Evolutionary conservation across 2,797 vertebrate species (phyloP).

Genomic region (Gymnothorax reevesii): DNA sequence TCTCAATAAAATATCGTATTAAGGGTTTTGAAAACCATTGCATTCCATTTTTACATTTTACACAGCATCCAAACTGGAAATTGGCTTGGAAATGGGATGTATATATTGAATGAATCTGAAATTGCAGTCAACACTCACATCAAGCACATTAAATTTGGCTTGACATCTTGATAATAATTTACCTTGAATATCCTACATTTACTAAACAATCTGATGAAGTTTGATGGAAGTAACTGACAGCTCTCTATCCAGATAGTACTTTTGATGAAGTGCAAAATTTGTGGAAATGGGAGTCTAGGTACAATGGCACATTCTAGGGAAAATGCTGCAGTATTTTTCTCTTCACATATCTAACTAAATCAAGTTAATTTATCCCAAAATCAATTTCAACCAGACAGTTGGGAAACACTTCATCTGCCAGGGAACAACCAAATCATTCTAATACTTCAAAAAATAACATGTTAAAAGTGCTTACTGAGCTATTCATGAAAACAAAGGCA

Average conservation of each 20-base stretch:
- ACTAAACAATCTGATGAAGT: neutral
- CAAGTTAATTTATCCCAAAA: constrained; percentile 38
- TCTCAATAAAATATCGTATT: too few species aligned
- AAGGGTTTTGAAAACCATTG: too few species aligned
- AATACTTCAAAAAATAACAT: constrained; percentile 13
- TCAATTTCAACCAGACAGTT: constrained; percentile 41
- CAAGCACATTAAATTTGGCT: neutral
- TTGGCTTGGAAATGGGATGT: neutral
- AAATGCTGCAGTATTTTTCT: constrained; percentile 31
- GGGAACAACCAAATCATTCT: neutral
- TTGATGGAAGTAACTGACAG: neutral
- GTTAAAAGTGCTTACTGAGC: constrained; percentile 26
- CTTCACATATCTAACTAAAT: constrained; percentile 37
- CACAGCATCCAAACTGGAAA: too few species aligned
- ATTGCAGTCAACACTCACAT: neutral
- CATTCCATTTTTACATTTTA: too few species aligned
- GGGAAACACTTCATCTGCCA: constrained; percentile 40
- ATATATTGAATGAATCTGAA: neutral
- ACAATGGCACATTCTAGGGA: constrained; percentile 18
- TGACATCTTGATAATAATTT: neutral
- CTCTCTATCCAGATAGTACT: neutral
- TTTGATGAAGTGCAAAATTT: neutral
- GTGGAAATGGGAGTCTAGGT: neutral
- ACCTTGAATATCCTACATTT: neutral
- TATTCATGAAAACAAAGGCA: neutral